phyloP scores from a whole-genome alignment of 2,888 invertebrate genomes.

The Silvanus unidentatus region DNA sequence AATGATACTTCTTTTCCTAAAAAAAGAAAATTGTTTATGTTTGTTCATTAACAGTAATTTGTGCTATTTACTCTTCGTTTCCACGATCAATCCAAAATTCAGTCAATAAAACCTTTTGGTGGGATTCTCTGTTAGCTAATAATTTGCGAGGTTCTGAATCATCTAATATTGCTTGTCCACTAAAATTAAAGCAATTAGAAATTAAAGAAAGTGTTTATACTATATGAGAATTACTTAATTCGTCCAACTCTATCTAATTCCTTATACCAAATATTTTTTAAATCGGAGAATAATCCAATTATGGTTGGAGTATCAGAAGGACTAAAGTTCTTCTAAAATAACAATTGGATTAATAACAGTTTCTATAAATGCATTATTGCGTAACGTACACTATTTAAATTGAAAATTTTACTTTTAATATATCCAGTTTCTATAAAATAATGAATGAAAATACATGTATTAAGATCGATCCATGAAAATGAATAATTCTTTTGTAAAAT shows the following conservation, averaged over 20 bases:
- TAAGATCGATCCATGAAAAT: slow-evolving; percentile 61
- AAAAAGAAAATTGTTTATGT: slow-evolving; percentile 16
- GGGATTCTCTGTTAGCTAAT: slow-evolving; percentile 18
- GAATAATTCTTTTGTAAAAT: slow-evolving; percentile 57
- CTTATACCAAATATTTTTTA: slow-evolving; percentile 26
- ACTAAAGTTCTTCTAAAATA: slow-evolving; percentile 22
- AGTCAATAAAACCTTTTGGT: slow-evolving; percentile 21
- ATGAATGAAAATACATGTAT: slow-evolving; percentile 57
- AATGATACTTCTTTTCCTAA: slow-evolving; percentile 33
- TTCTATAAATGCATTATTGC: background rate
- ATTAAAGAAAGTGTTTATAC: no score
- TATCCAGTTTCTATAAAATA: slow-evolving; percentile 38
- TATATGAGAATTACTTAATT: slow-evolving; percentile 6
- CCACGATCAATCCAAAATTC: slow-evolving; percentile 38
- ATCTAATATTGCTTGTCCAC: slow-evolving; percentile 22
- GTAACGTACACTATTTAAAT: no score
- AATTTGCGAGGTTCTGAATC: slow-evolving; percentile 33
- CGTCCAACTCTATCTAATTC: slow-evolving; percentile 21
- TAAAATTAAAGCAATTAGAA: slow-evolving; percentile 13
- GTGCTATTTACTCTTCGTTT: slow-evolving; percentile 33
- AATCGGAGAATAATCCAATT: slow-evolving; percentile 22
- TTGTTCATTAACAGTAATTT: slow-evolving; percentile 2
- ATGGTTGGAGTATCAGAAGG: slow-evolving; percentile 26
- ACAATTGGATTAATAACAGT: slow-evolving; percentile 2
- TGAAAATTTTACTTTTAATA: slow-evolving; percentile 23